These are phyloP conservation scores for Melipona beecheii DNA, from an alignment of 2,888 invertebrate species.

Conservation along the genomic window DNA sequence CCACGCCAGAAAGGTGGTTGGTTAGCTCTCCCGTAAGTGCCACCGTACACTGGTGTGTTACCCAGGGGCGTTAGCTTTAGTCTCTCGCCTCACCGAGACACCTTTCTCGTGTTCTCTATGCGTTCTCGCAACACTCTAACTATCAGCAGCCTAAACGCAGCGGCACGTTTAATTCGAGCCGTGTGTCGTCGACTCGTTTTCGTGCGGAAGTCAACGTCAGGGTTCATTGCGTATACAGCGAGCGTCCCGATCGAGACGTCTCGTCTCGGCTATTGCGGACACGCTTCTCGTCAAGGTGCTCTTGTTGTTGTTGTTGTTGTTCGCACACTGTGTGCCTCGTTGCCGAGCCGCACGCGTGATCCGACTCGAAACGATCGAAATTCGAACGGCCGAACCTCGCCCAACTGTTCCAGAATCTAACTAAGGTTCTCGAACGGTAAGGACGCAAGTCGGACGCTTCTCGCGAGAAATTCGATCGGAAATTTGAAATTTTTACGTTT, in stretches of 20 bases:
- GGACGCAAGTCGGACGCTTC: not conserved
- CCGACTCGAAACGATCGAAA: conserved; percentile 15
- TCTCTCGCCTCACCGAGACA: conserved; percentile 27
- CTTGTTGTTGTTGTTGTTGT: conserved; percentile 78
- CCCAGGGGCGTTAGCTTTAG: conserved; percentile 31
- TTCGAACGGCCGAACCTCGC: not conserved
- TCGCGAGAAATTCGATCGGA: not conserved
- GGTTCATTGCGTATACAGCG: conserved; percentile 56
- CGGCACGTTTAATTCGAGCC: conserved; percentile 57
- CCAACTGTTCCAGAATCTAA: not conserved
- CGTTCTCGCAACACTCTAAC: conserved; percentile 43
- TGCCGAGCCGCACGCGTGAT: conserved; percentile 48
- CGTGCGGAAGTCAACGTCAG: conserved; percentile 48
- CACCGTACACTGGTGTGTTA: conserved; percentile 62
- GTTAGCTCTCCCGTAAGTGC: conserved; percentile 43
- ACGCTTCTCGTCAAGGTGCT: conserved; percentile 64
- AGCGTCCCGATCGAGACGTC: conserved; percentile 49
- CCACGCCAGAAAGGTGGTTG: conserved; percentile 41
- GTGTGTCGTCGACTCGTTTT: conserved; percentile 52
- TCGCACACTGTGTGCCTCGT: conserved; percentile 79
- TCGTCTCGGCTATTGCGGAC: conserved; percentile 40
- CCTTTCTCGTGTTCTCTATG: conserved; percentile 35
- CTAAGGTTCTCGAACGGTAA: too few relatives aligned
- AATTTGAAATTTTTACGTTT: not conserved
- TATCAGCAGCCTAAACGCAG: conserved; percentile 63